A percentile compares a stretch with the other conserved stretches of the same genome.
Conservation (phyloP, 1,140 invertebrate species). For the Planococcus citri region DNA sequence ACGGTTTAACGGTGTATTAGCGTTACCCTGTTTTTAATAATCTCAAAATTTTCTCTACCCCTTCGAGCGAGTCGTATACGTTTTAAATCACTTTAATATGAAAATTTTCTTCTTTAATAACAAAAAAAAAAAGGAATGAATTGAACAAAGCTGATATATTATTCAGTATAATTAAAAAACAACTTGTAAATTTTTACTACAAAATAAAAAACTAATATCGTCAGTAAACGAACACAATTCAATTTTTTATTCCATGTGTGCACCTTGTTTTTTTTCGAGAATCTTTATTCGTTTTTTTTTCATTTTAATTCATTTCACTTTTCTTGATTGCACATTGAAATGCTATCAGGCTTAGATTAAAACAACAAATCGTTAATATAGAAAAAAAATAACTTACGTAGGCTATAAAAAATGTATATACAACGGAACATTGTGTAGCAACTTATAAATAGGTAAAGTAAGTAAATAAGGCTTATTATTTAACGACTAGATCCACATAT, state of each 20-base stretch:
- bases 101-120: neutral
- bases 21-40: neutral
- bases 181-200: slow-evolving; percentile 6
- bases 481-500: neutral
- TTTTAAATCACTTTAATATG: neutral
- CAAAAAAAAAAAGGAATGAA: neutral
- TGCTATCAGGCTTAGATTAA: neutral
- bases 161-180: neutral
- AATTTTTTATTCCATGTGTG: neutral
- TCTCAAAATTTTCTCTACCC: neutral
- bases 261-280: neutral
- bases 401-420: neutral
- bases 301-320: neutral
- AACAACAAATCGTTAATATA: neutral
- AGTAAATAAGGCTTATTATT: neutral
- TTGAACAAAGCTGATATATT: slow-evolving; percentile 3
- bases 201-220: neutral
- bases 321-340: neutral
- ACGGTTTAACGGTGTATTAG: neutral
- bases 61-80: neutral
- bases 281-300: too few relatives aligned
- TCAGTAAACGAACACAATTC: neutral
- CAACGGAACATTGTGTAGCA: neutral
- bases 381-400: neutral
- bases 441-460: neutral